Evolutionary conservation across 2,797 vertebrate genomes (phyloP), one percentile per base, ranked within the genome.

Genomic region (Crocidura indochinensis): DNA sequence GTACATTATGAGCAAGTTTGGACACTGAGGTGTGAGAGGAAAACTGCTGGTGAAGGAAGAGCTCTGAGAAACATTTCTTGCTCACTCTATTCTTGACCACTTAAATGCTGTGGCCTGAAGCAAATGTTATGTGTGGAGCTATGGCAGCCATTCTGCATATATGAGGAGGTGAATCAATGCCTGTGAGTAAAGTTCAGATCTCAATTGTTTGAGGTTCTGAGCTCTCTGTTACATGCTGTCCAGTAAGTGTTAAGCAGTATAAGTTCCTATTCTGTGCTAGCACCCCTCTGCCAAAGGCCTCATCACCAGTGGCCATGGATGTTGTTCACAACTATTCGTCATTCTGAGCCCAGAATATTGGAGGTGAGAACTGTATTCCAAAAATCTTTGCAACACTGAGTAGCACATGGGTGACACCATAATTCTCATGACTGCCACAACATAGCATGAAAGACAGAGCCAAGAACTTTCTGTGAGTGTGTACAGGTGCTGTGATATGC

Each of bases 241-340:
- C 71, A 27, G 6, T 0, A 29, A 4, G 8, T 20, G 56, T 53
- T 47, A 56, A 72, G 62, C 5, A 8, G 29, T 0, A 2, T 31
- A 51, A 60, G 6, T 4, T 1, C 24, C n/a, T 44, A 9, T 31
- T 44, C 1, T 10, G 29, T 17, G 26, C 27, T 12, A 10, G 8
- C 17, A 27, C n/a, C 44, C 27, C 31, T n/a, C 12, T 20, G 12
- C 27, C 7, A 0, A 12, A 8, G 20, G 1, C 24, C 44, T 82
- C 49, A 4, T 29, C 7, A 20, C 19, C 2, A 0, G 20, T 0
- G 1, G 4, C 47, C 20, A 1, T 1, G 14, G 53, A 6, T 22
- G 27, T 20, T 8, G 19, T 53, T 9, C 51, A 19, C 14, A 65
- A 8, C 15, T 20, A 2, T 15, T 17, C 17, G 56, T 24, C 29